Evolutionary conservation across 2,888 invertebrate species (phyloP), one percentile per base, ranked within the genome.

Genomic region (Dichetophora obliterata): DNA sequence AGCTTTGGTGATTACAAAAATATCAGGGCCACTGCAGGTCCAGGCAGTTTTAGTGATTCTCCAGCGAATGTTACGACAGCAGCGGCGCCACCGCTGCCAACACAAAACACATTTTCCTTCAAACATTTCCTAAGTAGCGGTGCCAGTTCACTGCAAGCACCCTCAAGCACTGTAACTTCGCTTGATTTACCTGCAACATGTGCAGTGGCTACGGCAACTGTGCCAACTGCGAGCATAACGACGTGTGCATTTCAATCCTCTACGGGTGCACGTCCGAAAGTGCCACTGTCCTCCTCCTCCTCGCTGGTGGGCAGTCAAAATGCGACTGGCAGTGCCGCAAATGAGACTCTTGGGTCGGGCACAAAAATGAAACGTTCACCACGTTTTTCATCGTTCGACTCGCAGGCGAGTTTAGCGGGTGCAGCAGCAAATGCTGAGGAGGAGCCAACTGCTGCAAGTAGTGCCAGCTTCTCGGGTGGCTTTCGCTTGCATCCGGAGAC

Each of bases 51-150:
- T 74, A 74, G 72, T 76, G 71, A 37, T 54, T 50, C 52, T 50
- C 9, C 22, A 24, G 71, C 76, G 16, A 43, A 74, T 27, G 48
- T 74, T 31, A 50, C 66, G 5, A 73, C 78, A 73, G 61, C 76
- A 74, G 57, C 74, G 11, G 24, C 75, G 66, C 54, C 73, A 59
- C 69, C 75, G 37, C 76, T 80, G 37, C 81, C 80, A n/a, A 82
- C 81, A 48, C 82, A 94, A 82, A 94, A 94, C 89, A 93, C 95
- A 14, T 95, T 96, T 89, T 96, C 96, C 75, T 95, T 96, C 84
- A 94, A 95, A 86, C 95, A 95, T 87, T 96, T 96, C 87, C 89
- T 96, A 82, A 93, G 93, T 85, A 92, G 93, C 82, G 93, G 94
- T 27, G 75, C 57, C 83, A 85, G 84, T 66, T 83, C 85, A 8